phyloP scores from a whole-genome alignment of 2,113 vertebrate species.

The Scophthalmus maximus region DNA sequence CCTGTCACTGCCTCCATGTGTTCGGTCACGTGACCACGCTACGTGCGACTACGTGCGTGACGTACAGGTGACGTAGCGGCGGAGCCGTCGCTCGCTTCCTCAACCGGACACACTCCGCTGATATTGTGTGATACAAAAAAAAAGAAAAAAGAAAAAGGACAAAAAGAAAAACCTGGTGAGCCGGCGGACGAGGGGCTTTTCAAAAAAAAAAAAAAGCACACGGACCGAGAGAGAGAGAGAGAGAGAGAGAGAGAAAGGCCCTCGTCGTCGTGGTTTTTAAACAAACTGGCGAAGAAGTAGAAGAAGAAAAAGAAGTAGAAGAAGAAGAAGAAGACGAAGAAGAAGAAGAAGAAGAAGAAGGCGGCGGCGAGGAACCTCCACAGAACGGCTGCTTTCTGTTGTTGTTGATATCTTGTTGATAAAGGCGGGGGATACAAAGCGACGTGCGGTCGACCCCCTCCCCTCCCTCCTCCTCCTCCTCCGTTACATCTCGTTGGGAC shows the following conservation, averaged over 20 bases:
- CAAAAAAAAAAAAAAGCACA: no score
- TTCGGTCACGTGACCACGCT: slow-evolving; percentile 77
- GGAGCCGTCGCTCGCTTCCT: slow-evolving; percentile 75
- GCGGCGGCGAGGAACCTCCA: not conserved
- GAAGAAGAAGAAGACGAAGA: no score
- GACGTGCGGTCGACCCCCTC: slow-evolving; percentile 50
- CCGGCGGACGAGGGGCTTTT: slow-evolving; percentile 44
- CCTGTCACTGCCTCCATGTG: slow-evolving; percentile 60
- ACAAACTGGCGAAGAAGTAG: no score
- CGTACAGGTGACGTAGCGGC: slow-evolving; percentile 67
- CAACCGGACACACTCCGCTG: slow-evolving; percentile 71
- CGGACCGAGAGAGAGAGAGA: no score
- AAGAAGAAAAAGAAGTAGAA: no score
- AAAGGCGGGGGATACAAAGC: slow-evolving; percentile 83
- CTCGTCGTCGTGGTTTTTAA: no score
- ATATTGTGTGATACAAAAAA: slow-evolving; percentile 65
- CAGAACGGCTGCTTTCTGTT: slow-evolving; percentile 50
- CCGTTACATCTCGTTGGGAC: slow-evolving; percentile 31
- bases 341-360: no score
- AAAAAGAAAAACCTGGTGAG: slow-evolving; percentile 55
- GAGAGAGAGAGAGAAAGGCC: no score
- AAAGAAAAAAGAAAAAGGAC: no score
- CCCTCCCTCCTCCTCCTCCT: no score
- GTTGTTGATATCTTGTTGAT: slow-evolving; percentile 46
- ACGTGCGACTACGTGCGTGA: slow-evolving; percentile 41